Percentiles rank a stretch among this genome's conserved stretches.
These are phyloP conservation scores for Ispidina lecontei DNA, from an alignment of 2,797 vertebrate species.

Conservation along the genomic window DNA sequence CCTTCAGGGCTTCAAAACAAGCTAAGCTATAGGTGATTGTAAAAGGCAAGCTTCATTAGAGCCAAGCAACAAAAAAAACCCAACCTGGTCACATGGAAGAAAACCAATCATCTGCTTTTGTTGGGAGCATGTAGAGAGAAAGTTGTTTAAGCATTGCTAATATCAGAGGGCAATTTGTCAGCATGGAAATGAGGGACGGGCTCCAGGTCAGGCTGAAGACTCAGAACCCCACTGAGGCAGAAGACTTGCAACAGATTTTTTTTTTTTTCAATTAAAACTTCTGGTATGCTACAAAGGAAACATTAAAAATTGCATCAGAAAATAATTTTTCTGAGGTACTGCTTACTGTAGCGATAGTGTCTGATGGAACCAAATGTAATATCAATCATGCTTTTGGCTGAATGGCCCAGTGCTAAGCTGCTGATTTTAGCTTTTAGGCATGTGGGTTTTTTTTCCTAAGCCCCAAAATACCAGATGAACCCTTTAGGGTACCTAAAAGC, in stretches of 20 bases:
- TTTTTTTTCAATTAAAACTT: neutral
- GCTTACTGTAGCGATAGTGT: neutral
- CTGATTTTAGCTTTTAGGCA: neutral
- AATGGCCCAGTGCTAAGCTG: neutral
- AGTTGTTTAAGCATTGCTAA: neutral
- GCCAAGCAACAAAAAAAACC: neutral
- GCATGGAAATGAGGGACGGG: neutral
- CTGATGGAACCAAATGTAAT: neutral
- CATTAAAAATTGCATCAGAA: neutral
- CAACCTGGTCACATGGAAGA: neutral
- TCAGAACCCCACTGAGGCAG: neutral
- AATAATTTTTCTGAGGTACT: neutral
- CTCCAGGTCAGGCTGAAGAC: neutral
- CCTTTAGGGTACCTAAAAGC: neutral
- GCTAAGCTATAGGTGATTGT: neutral
- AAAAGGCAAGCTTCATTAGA: slow-evolving; percentile 3
- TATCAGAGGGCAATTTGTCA: neutral
- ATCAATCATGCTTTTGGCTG: neutral
- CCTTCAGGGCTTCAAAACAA: neutral
- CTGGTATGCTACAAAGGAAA: neutral
- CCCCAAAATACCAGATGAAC: neutral
- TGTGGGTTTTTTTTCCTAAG: neutral
- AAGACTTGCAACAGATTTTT: neutral
- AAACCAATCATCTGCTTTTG: neutral
- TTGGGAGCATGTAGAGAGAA: neutral